These are phyloP conservation scores for Toxostoma redivivum DNA, from an alignment of 2,113 vertebrate species.

Conservation along the genomic window DNA sequence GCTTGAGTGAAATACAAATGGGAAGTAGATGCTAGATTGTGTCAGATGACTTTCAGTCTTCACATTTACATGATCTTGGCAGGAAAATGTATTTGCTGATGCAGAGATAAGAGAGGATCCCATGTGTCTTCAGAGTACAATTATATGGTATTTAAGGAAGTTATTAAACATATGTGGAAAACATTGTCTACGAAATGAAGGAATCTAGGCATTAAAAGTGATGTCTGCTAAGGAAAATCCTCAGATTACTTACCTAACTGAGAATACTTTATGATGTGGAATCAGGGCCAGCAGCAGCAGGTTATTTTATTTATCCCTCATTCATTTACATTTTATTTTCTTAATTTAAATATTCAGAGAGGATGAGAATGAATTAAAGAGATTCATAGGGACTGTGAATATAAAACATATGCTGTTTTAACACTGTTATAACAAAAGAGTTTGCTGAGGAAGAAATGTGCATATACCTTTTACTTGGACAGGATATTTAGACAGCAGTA, in stretches of 20 bases:
- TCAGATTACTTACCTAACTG: background rate
- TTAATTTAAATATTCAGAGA: background rate
- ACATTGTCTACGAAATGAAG: background rate
- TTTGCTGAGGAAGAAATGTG: background rate
- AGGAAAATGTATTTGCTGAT: background rate
- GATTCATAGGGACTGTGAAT: background rate
- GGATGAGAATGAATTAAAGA: background rate
- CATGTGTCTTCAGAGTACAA: slow-evolving; percentile 1
- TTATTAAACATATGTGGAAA: slow-evolving; percentile 8
- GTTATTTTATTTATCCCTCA: background rate
- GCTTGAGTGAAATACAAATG: slow-evolving; percentile 1
- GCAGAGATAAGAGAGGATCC: background rate
- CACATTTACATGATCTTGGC: background rate
- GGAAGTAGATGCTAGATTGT: slow-evolving; percentile 8
- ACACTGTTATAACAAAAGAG: background rate
- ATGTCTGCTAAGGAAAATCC: background rate
- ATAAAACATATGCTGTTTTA: background rate
- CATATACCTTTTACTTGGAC: background rate
- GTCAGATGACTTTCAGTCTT: slow-evolving; percentile 16
- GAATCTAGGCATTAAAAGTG: background rate
- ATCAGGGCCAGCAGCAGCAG: background rate
- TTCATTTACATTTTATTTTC: background rate
- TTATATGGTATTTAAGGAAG: slow-evolving; percentile 14
- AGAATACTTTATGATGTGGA: background rate
- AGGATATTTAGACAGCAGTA: background rate